These are phyloP conservation scores for Alces alces DNA, from an alignment of 2,113 vertebrate genomes.

Conservation along the genomic window DNA sequence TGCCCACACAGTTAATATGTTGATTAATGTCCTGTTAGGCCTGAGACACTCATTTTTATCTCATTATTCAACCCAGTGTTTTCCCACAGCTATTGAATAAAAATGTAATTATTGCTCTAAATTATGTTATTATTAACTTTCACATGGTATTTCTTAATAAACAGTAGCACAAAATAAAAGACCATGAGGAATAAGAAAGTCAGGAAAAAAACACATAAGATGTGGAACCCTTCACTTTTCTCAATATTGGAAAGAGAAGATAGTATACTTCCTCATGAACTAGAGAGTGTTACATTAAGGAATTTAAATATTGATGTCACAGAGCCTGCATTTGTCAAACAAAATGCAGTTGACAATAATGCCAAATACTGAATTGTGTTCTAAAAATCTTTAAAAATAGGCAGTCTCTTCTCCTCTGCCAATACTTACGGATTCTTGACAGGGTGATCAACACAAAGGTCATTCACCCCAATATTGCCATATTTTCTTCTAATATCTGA, in stretches of 20 bases:
- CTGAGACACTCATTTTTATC: conserved; percentile 81
- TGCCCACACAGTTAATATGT: conserved; percentile 82
- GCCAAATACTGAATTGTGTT: conserved; percentile 45
- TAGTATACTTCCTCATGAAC: background rate
- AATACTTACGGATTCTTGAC: conserved; percentile 64
- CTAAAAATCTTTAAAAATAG: conserved; percentile 39
- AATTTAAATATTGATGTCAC: conserved; percentile 31
- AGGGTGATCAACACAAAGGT: conserved; percentile 71
- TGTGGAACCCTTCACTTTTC: conserved; percentile 13
- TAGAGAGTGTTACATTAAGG: background rate
- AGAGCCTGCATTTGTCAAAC: conserved; percentile 60
- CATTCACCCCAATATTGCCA: conserved; percentile 69
- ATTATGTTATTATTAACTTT: conserved; percentile 83
- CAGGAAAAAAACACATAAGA: conserved; percentile 32
- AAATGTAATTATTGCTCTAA: conserved; percentile 84
- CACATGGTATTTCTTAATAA: conserved; percentile 78
- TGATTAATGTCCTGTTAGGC: conserved; percentile 87
- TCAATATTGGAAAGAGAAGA: background rate
- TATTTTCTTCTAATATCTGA: conserved; percentile 71
- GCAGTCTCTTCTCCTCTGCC: background rate
- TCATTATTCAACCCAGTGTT: conserved; percentile 82
- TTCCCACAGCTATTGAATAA: conserved; percentile 83
- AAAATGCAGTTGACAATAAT: conserved; percentile 52
- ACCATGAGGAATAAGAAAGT: conserved; percentile 46
- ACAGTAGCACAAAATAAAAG: conserved; percentile 70